phyloP scores from a whole-genome alignment of 2,888 invertebrate species.

The Geotrupes spiniger region DNA sequence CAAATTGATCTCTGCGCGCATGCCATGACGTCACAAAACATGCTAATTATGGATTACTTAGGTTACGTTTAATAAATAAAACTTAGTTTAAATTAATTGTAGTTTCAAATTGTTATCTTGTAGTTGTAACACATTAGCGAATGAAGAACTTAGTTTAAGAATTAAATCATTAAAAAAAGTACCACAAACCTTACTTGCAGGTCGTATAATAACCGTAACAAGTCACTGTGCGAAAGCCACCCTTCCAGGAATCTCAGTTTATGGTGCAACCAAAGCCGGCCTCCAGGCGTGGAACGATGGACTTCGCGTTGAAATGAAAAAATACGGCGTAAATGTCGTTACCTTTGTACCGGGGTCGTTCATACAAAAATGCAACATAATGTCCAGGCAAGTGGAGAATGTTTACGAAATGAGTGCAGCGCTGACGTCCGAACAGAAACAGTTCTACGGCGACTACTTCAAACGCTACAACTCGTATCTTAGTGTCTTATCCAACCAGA shows the following conservation, averaged over 20 bases:
- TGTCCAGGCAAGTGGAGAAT: constrained; percentile 60
- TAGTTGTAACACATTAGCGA: too few relatives aligned
- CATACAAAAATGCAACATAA: constrained; percentile 64
- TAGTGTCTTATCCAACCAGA: constrained; percentile 45
- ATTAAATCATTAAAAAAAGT: too few relatives aligned
- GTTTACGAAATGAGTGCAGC: constrained; percentile 63
- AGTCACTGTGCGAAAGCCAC: constrained; percentile 76
- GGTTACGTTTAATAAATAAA: too few relatives aligned
- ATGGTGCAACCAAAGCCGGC: constrained; percentile 81
- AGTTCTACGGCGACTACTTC: constrained; percentile 67
- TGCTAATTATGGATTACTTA: too few relatives aligned
- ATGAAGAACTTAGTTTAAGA: too few relatives aligned
- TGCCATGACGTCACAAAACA: too few relatives aligned
- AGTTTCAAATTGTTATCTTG: too few relatives aligned
- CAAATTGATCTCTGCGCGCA: too few relatives aligned
- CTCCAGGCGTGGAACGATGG: constrained; percentile 70
- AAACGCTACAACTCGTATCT: constrained; percentile 61
- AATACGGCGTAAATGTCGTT: constrained; percentile 69
- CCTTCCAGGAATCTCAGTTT: constrained; percentile 71
- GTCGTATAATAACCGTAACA: constrained; percentile 75
- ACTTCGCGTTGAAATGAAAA: constrained; percentile 69
- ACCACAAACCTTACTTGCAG: too few relatives aligned
- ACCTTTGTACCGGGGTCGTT: constrained; percentile 80
- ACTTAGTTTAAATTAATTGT: too few relatives aligned
- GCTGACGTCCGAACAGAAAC: constrained; percentile 61